Evolutionary conservation across 1,140 invertebrate species (phyloP), one percentile per base, ranked within the genome.

Genomic region (Sarcophaga bullata): DNA sequence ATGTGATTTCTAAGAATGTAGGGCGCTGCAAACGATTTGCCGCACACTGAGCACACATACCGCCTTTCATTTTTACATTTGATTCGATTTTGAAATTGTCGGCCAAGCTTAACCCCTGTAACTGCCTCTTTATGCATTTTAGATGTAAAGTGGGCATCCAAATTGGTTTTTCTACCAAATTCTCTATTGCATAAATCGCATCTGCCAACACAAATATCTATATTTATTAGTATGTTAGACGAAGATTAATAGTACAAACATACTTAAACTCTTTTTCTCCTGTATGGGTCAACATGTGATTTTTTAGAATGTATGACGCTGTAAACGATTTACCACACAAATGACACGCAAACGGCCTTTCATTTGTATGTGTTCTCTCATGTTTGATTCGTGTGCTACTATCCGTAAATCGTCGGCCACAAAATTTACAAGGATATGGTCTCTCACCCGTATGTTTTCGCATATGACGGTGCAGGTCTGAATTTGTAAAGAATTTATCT

Each of bases 381-480:
- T 84, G 83, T 50, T 84, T 82, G 8, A 81, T 81, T 76, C 81
- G 46, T 46, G 83, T 84, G 17, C 81, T 82, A 15, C 81, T 81
- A n/a, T 82, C 81, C 8, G 81, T 84, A 80, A 82, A 84, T 75
- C 80, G 50, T 19, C 83, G 17, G 8, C 78, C n/a, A 17, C 83
- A 84, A 49, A 81, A 68, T 19, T 82, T 52, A 10, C 83, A 84
- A 46, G 81, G 46, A 17, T 81, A 84, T 5, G 83, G 83, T 17
- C 78, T 62, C 52, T 84, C 83, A 17, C 83, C 83, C 11, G 83
- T 84, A 19, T 84, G 83, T 46, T 68, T 80, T 11, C 83, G 78
- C 81, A 84, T 82, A 68, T 84, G 83, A 0, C 88, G 84, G n/a
- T 88, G 89, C 0, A 89, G 84, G 48, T 89, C 88, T 1, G 86